These are phyloP conservation scores for Sporophila hypoxantha DNA, from an alignment of 2,113 vertebrate genomes.

Conservation along the genomic window DNA sequence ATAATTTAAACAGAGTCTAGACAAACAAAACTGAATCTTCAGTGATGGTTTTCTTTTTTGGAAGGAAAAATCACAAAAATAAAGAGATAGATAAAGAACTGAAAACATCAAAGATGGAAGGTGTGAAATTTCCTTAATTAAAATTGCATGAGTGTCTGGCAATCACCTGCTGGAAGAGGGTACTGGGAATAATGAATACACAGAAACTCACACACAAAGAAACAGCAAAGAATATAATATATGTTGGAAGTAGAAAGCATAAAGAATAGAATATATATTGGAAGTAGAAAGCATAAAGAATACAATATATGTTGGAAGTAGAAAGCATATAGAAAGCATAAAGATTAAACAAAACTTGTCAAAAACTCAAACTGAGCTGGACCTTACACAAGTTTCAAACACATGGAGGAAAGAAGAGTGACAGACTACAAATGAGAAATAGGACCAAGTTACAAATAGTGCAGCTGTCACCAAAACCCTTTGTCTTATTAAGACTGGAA, in stretches of 20 bases:
- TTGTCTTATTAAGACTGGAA: background rate
- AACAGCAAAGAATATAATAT: background rate
- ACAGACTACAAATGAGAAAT: background rate
- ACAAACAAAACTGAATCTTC: background rate
- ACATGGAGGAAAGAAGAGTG: background rate
- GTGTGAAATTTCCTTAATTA: background rate
- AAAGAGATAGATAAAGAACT: background rate
- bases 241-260: background rate
- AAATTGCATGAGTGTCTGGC: background rate
- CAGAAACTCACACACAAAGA: background rate
- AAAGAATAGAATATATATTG: background rate
- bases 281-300: background rate
- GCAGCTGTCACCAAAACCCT: background rate
- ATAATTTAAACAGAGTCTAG: background rate
- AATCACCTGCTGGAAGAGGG: background rate
- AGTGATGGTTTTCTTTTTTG: background rate
- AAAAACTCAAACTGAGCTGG: background rate
- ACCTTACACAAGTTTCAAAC: background rate
- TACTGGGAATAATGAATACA: background rate
- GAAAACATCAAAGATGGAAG: background rate
- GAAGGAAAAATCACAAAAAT: background rate
- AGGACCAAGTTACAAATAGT: background rate
- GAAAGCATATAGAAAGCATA: background rate
- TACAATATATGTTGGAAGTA: background rate
- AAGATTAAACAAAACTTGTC: background rate